Percentiles rank a stretch among this genome's conserved stretches.
phyloP scores from a whole-genome alignment of 2,797 vertebrate genomes.

The Limosa lapponica region DNA sequence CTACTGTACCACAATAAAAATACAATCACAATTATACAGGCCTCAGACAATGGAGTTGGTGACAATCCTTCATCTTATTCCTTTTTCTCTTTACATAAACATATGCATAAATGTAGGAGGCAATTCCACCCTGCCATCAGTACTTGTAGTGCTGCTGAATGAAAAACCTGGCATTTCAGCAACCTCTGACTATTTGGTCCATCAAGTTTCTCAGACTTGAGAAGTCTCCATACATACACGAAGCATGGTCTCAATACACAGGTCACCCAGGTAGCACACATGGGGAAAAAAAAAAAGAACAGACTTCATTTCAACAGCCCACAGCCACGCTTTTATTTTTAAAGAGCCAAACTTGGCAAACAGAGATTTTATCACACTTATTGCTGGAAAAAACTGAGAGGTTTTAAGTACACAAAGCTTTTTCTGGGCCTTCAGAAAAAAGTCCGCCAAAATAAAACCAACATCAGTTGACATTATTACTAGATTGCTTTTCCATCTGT shows the following conservation, averaged over 20 bases:
- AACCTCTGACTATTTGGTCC: neutral
- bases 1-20: neutral
- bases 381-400: neutral
- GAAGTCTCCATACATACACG: neutral
- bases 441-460: neutral
- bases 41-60: neutral
- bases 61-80: neutral
- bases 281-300: neutral
- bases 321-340: neutral
- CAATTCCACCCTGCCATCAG: neutral
- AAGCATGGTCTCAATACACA: neutral
- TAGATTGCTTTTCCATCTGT: neutral
- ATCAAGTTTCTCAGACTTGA: neutral
- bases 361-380: neutral
- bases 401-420: neutral
- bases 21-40: neutral
- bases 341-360: neutral
- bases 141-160: neutral
- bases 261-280: neutral
- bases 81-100: neutral
- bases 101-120: neutral
- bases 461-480: neutral
- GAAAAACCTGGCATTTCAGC: neutral
- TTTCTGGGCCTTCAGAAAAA: neutral
- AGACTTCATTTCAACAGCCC: neutral